Base-by-base conservation (phyloP, 2,113 vertebrate species). In the Cervus canadensis region DNA sequence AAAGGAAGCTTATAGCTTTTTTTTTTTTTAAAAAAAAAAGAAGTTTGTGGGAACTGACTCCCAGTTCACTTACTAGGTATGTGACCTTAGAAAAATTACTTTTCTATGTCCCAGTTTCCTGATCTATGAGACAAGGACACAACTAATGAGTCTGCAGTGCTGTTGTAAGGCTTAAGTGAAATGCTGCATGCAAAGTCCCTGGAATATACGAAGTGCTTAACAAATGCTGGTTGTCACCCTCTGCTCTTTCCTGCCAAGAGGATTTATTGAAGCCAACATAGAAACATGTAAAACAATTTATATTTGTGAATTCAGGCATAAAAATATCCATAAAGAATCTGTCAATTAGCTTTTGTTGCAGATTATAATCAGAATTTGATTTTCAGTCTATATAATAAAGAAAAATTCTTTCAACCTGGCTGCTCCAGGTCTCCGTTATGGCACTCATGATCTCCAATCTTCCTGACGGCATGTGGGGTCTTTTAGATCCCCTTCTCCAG, bases 261-360 rank as follows among this genome's bases (percentile, higher is more conserved):
- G 40, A 59, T 57, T 94, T 94, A 95, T 1, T 82, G 56, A 91
- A 40, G 28, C 28, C 40, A 64, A 88, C 76, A 84, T 0, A 95
- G 40, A 97, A 93, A 60, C 57, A 71, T 45, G 83, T 90, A 74
- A 93, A 93, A 88, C 48, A 94, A 94, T 71, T 50, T 40, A 28
- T 40, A 89, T 59, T 30, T 82, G 57, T 93, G 33, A 81, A 95
- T 78, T 56, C 11, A 40, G 40, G 45, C 14, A 95, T 59, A 87
- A 90, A 94, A 94, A 94, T 26, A 93, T 36, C 19, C n/a, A 90
- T 52, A 59, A 91, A 96, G n/a, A 59, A 85, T 48, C 26, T 90
- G 13, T 30, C 52, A 62, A 67, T 76, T 60, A 86, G 45, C 30
- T 81, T 87, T 60, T 95, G 79, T 36, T 83, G 48, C 60, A 81